Base-by-base conservation (phyloP, 2,113 vertebrate genomes). In the Jacana jacana region DNA sequence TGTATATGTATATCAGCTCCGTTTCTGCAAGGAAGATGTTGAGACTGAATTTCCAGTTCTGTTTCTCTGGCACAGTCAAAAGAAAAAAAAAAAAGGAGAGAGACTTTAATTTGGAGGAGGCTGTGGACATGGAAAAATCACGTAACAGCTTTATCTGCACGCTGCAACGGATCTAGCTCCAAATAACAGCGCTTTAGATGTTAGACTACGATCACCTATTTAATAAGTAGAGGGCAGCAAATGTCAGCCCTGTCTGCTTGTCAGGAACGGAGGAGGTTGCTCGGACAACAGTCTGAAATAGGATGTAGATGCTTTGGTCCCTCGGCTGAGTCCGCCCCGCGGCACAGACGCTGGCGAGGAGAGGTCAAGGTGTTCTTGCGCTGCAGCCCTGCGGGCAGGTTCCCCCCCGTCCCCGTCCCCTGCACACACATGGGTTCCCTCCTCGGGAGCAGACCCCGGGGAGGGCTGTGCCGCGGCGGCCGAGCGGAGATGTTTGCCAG, bases 171-270 rank as follows among this genome's bases (percentile, higher is more conserved):
- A 61, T 91, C 83, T 89, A 46, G 57, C 88, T 89, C 33, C 3
- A 77, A 91, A 55, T 71, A 81, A 55, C 39, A 78, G 44, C 3
- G 5, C 85, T 80, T 73, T 37, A 66, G 85, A 61, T 51, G 75
- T 70, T 8, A 49, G 70, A 93, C 75, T 86, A 93, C 46, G 83
- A 87, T 78, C 70, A 72, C 93, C 78, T 92, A 6, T 89, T 92
- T 86, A 95, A 69, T 89, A 94, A 89, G 85, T 65, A 95, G 95
- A 95, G 93, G 96, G 92, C 92, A 95, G 95, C 92, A 96, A 90
- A 88, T 93, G 86, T 93, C 92, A 96, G 91, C 93, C 57, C 37
- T 42, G 80, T 60, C 82, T 72, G 83, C 75, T 78, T 52, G 73
- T 88, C 89, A 88, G 90, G 35, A 88, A 24, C 69, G 3, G 80